Percentiles rank a stretch among this genome's conserved stretches.
These are phyloP conservation scores for Caenorhabditis remanei DNA, from an alignment of 1,140 invertebrate genomes.

Conservation along the genomic window DNA sequence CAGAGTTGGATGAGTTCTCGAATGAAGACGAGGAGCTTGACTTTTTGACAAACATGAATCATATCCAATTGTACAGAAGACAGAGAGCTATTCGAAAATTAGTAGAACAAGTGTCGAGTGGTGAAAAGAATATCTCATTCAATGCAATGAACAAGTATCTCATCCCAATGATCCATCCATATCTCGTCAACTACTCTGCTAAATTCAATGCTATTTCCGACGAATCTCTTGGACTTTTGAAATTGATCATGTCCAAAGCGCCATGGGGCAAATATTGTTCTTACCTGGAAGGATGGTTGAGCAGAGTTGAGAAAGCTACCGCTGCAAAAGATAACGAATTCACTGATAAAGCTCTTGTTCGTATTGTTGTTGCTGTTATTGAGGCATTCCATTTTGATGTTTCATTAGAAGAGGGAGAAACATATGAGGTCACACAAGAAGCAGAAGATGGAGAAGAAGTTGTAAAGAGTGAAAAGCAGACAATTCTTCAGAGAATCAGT, in stretches of 20 bases:
- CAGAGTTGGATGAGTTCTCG: slow-evolving; percentile 29
- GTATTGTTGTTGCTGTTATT: slow-evolving; percentile 86
- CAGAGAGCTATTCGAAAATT: slow-evolving; percentile 38
- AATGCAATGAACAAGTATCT: slow-evolving; percentile 81
- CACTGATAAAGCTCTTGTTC: slow-evolving; percentile 78
- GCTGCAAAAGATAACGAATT: slow-evolving; percentile 84
- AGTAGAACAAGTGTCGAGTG: slow-evolving; percentile 52
- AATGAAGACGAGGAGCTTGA: slow-evolving; percentile 60
- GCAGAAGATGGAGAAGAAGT: slow-evolving; percentile 72
- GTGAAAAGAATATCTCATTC: slow-evolving; percentile 69
- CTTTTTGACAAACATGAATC: slow-evolving; percentile 62
- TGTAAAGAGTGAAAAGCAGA: slow-evolving; percentile 73
- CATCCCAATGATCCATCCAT: slow-evolving; percentile 47
- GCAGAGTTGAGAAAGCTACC: slow-evolving; percentile 83
- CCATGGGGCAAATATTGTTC: slow-evolving; percentile 80
- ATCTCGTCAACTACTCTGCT: slow-evolving; percentile 43
- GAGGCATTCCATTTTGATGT: slow-evolving; percentile 94
- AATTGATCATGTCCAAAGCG: slow-evolving; percentile 59
- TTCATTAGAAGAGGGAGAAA: slow-evolving; percentile 52
- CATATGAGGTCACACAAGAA: slow-evolving; percentile 43
- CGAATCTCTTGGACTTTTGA: slow-evolving; percentile 81
- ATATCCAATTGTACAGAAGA: slow-evolving; percentile 59
- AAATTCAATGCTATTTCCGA: slow-evolving; percentile 85
- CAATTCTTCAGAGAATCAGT: slow-evolving; percentile 52
- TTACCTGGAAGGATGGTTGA: slow-evolving; percentile 85